phyloP scores from a whole-genome alignment of 2,113 vertebrate species.

The Microcebus murinus region DNA sequence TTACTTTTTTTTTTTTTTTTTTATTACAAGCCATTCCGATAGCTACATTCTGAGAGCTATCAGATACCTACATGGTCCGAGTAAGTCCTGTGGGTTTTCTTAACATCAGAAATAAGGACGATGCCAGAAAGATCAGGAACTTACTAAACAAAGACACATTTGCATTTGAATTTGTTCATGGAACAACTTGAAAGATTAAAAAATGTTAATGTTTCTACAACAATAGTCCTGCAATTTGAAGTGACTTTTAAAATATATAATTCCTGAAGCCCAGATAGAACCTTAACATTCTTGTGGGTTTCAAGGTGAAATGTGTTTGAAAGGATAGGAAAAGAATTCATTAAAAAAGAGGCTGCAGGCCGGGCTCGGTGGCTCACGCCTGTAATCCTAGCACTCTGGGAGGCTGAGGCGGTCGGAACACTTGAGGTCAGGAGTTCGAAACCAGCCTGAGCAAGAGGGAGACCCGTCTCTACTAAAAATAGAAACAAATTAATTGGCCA shows the following conservation, averaged over 20 bases:
- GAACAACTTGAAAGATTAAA: slow-evolving; percentile 22
- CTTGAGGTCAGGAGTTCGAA: too few species aligned
- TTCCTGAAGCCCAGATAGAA: slow-evolving; percentile 43
- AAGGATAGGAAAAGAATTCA: background rate
- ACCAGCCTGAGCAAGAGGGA: too few species aligned
- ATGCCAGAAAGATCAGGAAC: background rate
- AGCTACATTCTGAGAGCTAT: slow-evolving; percentile 25
- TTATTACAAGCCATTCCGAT: slow-evolving; percentile 13
- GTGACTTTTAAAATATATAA: slow-evolving; percentile 30
- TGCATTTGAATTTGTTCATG: background rate
- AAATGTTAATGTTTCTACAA: slow-evolving; percentile 30
- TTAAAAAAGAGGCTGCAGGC: background rate
- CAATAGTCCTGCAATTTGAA: background rate
- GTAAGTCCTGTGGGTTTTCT: background rate
- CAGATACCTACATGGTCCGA: background rate
- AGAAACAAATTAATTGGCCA: too few species aligned
- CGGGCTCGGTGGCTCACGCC: too few species aligned
- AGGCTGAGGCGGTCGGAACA: too few species aligned
- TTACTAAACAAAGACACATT: background rate
- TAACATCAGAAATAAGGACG: background rate
- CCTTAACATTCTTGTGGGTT: slow-evolving; percentile 34
- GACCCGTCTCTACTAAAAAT: too few species aligned
- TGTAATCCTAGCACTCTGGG: too few species aligned
- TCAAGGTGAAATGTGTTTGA: slow-evolving; percentile 49
- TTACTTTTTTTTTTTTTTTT: background rate